These are phyloP conservation scores for Hirtodrosophila confusa DNA, from an alignment of 2,888 invertebrate genomes.

Conservation along the genomic window DNA sequence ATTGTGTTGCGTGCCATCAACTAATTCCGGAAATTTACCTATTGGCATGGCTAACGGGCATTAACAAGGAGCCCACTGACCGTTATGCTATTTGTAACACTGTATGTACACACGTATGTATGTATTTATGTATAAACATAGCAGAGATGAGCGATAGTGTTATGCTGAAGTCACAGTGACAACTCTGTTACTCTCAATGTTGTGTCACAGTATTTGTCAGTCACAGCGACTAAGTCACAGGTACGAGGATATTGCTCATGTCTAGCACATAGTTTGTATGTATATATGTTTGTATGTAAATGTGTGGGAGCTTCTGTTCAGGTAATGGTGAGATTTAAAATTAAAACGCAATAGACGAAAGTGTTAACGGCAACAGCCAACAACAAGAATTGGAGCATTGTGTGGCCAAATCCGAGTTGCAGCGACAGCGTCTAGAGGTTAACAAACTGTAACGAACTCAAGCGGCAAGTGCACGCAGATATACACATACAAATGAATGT, in stretches of 20 bases:
- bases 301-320: conserved; percentile 17
- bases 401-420: conserved; percentile 46
- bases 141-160: too few species aligned
- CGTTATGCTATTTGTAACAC: conserved; percentile 21
- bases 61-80: conserved; percentile 41
- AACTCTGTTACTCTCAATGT: too few species aligned
- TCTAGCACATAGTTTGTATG: too few species aligned
- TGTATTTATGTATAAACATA: not conserved
- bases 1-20: conserved; percentile 58
- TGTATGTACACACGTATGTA: too few species aligned
- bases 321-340: conserved; percentile 25
- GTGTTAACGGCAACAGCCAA: conserved; percentile 40
- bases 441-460: conserved; percentile 72
- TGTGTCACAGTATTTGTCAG: too few species aligned
- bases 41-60: conserved; percentile 57
- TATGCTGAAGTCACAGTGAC: too few species aligned
- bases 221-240: too few species aligned
- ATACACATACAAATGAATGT: conserved; percentile 5
- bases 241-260: too few species aligned
- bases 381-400: conserved; percentile 30
- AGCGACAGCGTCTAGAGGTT: conserved; percentile 50
- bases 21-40: conserved; percentile 67
- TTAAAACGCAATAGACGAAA: conserved; percentile 61
- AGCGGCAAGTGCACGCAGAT: conserved; percentile 47
- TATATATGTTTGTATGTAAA: conserved; percentile 14